These are phyloP conservation scores for Ciona savignyi DNA, from an alignment of 23 tunicate genomes.

Conservation along the genomic window DNA sequence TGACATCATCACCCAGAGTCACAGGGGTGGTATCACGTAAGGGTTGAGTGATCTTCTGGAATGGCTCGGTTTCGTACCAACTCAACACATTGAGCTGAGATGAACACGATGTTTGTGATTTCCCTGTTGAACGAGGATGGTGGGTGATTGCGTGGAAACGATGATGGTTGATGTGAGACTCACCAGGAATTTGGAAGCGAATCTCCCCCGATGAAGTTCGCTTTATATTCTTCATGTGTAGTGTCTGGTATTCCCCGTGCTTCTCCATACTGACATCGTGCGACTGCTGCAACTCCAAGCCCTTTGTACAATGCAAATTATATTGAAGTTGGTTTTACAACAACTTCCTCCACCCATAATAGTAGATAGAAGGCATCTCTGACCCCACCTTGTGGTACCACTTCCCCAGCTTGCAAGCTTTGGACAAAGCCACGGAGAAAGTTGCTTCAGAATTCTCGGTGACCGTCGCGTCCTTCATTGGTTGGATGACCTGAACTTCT, in stretches of 20 bases:
- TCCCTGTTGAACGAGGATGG: constrained; percentile 3
- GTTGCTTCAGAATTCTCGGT: constrained; percentile 47
- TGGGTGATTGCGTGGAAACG: background rate
- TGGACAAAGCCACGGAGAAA: constrained; percentile 35
- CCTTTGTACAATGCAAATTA: background rate
- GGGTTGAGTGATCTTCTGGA: constrained; percentile 24
- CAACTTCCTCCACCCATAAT: too few species aligned
- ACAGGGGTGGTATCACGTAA: constrained; percentile 20
- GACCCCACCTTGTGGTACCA: constrained; percentile 47
- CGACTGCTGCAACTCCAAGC: constrained; percentile 11
- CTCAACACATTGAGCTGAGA: constrained; percentile 18
- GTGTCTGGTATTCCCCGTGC: constrained; percentile 22
- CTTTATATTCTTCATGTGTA: constrained; percentile 33
- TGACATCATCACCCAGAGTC: constrained; percentile 23
- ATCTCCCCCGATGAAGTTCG: constrained; percentile 28
- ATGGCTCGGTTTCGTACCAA: constrained; percentile 60
- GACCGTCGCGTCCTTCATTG: constrained; percentile 23
- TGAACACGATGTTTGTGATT: constrained; percentile 8
- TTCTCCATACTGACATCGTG: constrained; percentile 37
- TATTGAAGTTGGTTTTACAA: too few species aligned
- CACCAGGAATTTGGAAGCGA: constrained; percentile 28
- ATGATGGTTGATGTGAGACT: background rate
- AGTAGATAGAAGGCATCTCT: too few species aligned
- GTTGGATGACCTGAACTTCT: constrained; percentile 1
- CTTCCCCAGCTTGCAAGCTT: constrained; percentile 17